These are phyloP conservation scores for Amiota mariae DNA, from an alignment of 2,888 invertebrate species.

Conservation along the genomic window DNA sequence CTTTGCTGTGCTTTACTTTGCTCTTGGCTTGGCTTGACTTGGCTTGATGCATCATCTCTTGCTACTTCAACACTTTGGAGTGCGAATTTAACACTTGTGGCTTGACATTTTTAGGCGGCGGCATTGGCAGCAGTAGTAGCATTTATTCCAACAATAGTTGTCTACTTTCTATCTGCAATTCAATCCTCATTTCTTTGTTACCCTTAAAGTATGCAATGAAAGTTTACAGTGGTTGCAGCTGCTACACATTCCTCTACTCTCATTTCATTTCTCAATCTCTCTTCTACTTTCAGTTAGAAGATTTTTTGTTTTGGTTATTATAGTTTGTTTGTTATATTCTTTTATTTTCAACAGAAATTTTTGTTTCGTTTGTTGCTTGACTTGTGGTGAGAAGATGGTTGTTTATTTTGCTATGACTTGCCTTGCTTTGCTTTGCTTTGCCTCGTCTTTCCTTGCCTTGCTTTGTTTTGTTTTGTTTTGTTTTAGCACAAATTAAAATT, in stretches of 20 bases:
- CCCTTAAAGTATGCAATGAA: slow-evolving; percentile 11
- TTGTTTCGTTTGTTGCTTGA: too few species aligned
- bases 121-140: slow-evolving; percentile 1
- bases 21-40: background rate
- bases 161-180: too few species aligned
- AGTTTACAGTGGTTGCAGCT: slow-evolving; percentile 16
- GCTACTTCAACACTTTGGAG: slow-evolving; percentile 49
- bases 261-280: too few species aligned
- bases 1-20: background rate
- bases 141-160: too few species aligned
- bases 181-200: background rate
- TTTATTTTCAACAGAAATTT: too few species aligned
- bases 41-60: too few species aligned
- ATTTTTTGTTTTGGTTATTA: too few species aligned
- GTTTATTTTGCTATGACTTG: slow-evolving; percentile 5
- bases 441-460: slow-evolving; percentile 26
- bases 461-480: slow-evolving; percentile 32
- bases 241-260: background rate
- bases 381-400: too few species aligned
- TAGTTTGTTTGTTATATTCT: too few species aligned
- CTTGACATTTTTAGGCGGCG: slow-evolving; percentile 63
- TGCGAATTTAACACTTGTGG: slow-evolving; percentile 66
- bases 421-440: slow-evolving; percentile 27
- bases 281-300: too few species aligned
- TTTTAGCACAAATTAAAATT: slow-evolving; percentile 56